Conservation (phyloP, 2,888 invertebrate species). For the Volucella zonaria region DNA sequence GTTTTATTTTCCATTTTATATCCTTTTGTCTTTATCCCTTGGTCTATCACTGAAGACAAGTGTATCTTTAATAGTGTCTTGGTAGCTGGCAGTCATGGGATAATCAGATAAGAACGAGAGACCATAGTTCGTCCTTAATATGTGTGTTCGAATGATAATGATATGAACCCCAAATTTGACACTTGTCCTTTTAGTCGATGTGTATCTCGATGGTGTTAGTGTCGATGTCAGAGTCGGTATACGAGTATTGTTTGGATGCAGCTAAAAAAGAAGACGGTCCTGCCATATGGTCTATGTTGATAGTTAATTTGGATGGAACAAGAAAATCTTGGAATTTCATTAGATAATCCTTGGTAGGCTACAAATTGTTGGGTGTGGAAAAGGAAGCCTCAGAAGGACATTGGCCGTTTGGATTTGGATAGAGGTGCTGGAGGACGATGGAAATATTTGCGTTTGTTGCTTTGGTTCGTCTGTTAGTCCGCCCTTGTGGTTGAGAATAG, state of each 20-base stretch:
- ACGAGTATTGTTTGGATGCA: too few species aligned
- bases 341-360: constrained; percentile 56
- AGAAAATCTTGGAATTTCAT: constrained; percentile 68
- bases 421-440: neutral
- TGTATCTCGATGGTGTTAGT: neutral
- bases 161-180: constrained; percentile 72
- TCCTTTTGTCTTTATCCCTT: constrained; percentile 54
- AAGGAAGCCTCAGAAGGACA: too few species aligned
- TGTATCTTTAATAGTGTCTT: neutral
- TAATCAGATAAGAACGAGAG: constrained; percentile 64
- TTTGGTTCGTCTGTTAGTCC: neutral
- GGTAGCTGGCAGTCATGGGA: constrained; percentile 3
- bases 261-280: too few species aligned
- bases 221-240: neutral
- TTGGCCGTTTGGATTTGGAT: neutral
- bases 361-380: constrained; percentile 12
- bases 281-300: constrained; percentile 48
- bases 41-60: neutral
- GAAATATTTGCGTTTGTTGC: too few species aligned
- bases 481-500: neutral
- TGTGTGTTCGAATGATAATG: constrained; percentile 71
- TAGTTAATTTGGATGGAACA: constrained; percentile 63
- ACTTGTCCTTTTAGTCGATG: constrained; percentile 55
- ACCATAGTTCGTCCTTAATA: constrained; percentile 68
- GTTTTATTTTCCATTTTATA: constrained; percentile 66